Base-by-base conservation (phyloP, 2,797 vertebrate genomes). In the Coracias cyanogaster region DNA sequence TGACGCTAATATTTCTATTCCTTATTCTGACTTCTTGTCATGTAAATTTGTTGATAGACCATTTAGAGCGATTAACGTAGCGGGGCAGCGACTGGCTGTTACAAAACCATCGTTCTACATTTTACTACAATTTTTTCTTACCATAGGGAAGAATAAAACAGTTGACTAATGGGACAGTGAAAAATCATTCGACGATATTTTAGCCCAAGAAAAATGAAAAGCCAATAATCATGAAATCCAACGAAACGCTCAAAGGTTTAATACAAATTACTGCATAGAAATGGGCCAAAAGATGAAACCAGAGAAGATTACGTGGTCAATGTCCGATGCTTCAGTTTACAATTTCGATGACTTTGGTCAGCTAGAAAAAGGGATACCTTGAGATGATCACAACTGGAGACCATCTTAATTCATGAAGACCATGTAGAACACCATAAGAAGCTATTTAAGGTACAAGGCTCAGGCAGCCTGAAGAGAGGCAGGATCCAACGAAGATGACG, bases 401-500 rank as follows among this genome's bases (percentile, higher is more conserved):
- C 31, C 13, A 19, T 19, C 45, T 60, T 14, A 33, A 64, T n/a
- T 72, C 39, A 62, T 15, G 10, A 58, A 67, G 55, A 33, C 43
- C 21, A 14, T 0, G 12, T 1, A 62, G 31, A 77, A 72, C 13
- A 49, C 29, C 45, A 25, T 10, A 33, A 62, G 46, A 41, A 64
- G 48, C 37, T 31, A 12, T 10, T 26, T 13, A 41, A 43, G 22
- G 15, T 48, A 35, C 13, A 28, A 45, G 49, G 31, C 52, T 13
- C 35, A 31, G 24, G 15, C 17, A 71, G 35, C 20, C 29, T 61
- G 14, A 46, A 45, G 37, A 46, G 11, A 58, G 16, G 65, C 3
- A 52, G 37, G 31, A 74, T 28, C 16, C 48, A 39, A 2, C 0
- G 35, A 58, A 25, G 51, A 73, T 0, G 1, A 48, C 1, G 10